These are phyloP conservation scores for Diploptera punctata DNA, from an alignment of 2,888 invertebrate species.

Conservation along the genomic window DNA sequence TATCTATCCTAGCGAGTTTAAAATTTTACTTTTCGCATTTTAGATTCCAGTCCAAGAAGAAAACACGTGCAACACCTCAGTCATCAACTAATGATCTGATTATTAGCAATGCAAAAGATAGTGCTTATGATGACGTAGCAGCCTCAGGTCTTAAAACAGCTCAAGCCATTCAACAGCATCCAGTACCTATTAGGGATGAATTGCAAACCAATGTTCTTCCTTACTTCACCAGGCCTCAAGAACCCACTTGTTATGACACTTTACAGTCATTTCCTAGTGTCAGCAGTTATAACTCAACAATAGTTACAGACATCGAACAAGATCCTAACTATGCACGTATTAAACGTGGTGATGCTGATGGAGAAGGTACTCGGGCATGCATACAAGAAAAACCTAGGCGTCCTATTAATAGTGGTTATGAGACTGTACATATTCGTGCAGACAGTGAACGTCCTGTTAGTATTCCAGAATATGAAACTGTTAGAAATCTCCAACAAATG, in stretches of 20 bases:
- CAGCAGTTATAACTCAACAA: constrained; percentile 39
- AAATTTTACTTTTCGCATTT: neutral
- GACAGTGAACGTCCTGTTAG: constrained; percentile 10
- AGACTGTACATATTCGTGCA: constrained; percentile 39
- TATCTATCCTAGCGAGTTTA: too few species aligned
- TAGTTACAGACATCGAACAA: constrained; percentile 38
- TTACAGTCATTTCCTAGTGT: constrained; percentile 40
- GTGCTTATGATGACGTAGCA: constrained; percentile 35
- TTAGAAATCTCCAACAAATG: constrained; percentile 34
- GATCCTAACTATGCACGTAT: constrained; percentile 35
- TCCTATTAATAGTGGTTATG: constrained; percentile 44
- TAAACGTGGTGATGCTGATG: constrained; percentile 40
- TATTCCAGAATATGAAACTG: constrained; percentile 42
- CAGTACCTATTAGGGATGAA: constrained; percentile 5
- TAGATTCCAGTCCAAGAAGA: constrained; percentile 38
- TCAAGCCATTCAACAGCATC: neutral
- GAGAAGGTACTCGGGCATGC: neutral
- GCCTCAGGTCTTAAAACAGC: constrained; percentile 28
- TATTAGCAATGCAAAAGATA: constrained; percentile 37
- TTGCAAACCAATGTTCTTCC: constrained; percentile 10
- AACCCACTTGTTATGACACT: constrained; percentile 40
- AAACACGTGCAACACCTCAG: constrained; percentile 35
- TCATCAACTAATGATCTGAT: constrained; percentile 40
- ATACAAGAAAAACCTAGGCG: constrained; percentile 34
- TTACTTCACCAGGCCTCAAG: constrained; percentile 31